A percentile compares a stretch with the other conserved stretches of the same genome.
These are phyloP conservation scores for Acanthaster planci DNA, from an alignment of 35 echinoderm and acorn worm genomes.

Conservation along the genomic window DNA sequence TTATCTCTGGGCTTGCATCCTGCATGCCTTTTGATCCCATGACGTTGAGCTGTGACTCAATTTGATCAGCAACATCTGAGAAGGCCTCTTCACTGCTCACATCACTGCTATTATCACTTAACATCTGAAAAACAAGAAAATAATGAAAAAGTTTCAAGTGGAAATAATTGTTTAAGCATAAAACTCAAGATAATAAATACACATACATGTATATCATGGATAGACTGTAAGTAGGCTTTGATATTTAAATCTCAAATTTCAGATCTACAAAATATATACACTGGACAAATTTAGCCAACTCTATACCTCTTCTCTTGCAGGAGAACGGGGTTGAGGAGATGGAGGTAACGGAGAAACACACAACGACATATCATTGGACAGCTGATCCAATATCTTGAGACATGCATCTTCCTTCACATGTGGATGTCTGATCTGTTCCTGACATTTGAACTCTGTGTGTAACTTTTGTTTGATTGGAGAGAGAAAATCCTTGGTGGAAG, in stretches of 20 bases:
- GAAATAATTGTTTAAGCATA: background rate
- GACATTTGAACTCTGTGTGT: background rate
- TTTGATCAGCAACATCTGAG: conserved; percentile 18
- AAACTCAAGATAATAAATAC: too few species aligned
- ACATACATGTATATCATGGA: too few species aligned
- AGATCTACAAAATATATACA: too few species aligned
- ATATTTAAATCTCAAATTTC: too few species aligned
- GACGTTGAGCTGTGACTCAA: background rate
- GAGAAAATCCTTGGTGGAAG: background rate
- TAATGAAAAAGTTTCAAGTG: background rate
- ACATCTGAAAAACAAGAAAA: background rate
- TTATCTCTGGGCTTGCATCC: background rate
- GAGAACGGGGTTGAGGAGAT: background rate
- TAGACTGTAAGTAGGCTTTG: too few species aligned
- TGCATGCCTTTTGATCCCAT: background rate
- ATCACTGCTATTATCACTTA: background rate
- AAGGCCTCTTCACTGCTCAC: background rate
- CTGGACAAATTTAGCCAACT: too few species aligned
- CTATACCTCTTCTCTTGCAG: too few species aligned
- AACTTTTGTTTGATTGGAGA: background rate
- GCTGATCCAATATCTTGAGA: background rate
- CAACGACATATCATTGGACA: background rate
- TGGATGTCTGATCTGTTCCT: background rate
- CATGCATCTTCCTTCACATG: background rate
- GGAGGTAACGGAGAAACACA: background rate